Evolutionary conservation across 2,888 invertebrate species (phyloP), one percentile per base, ranked within the genome.

Genomic region (Noctua comes): DNA sequence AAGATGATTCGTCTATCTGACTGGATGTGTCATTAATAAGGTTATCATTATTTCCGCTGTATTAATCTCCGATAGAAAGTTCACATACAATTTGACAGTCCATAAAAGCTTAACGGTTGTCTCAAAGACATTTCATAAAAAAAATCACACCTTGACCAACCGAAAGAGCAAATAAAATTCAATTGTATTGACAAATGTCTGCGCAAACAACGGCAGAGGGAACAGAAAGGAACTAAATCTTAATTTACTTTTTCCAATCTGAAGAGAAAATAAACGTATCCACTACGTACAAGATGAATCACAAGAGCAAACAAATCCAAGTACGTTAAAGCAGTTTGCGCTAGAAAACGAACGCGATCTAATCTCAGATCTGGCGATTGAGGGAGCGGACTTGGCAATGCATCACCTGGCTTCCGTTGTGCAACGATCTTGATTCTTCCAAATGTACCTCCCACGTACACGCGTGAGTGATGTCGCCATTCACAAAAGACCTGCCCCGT

Each of bases 351-450:
- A 94, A 93, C 87, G 87, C 91, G 95, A 96, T 96, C 91, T 94
- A 94, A 96, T 96, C 96, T 95, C 88, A 86, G 85, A 93, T 93
- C 93, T 91, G 86, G 92, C 94, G 94, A 96, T 96, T 94, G 96
- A 94, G 92, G 91, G 92, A 93, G 90, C 91, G 92, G 90, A 92
- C 91, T 93, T 91, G 89, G 95, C 94, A 94, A 96, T 96, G 95
- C 95, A 96, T 96, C 96, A 96, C 95, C 94, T 94, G 92, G 95
- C 96, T 96, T 96, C 96, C 96, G 95, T 94, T 95, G 94, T 89
- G 90, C 95, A 95, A 92, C 93, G 91, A 96, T 96, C 96, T 96
- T 96, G 96, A 96, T 96, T 94, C 93, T 94, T 93, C 92, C 92
- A 94, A 95, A 95, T 93, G 92, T 94, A 94, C 95, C 95, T 95